Evolutionary conservation across 37 sponge, comb jelly and placozoan genomes (phyloP).

Genomic region (Chondrosia reniformis): DNA sequence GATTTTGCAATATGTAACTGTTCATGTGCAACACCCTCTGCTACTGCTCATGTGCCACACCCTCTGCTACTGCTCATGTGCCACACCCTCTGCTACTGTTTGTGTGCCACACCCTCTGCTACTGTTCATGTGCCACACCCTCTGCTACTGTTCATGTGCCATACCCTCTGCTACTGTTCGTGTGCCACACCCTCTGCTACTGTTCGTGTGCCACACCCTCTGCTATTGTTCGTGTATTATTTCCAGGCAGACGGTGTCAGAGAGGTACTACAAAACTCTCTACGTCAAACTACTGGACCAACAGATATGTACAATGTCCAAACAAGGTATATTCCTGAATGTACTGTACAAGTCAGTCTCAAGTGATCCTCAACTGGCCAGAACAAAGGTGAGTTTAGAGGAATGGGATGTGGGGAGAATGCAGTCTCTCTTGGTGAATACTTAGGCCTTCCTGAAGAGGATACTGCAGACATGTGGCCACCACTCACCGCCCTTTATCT

Average conservation of each 20-base stretch:
- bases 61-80: background rate
- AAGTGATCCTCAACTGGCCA: constrained; percentile 71
- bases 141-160: background rate
- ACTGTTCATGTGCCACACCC: background rate
- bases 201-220: background rate
- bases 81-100: background rate
- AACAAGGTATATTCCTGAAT: constrained; percentile 91
- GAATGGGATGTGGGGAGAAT: background rate
- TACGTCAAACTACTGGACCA: constrained; percentile 89
- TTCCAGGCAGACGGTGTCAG: constrained; percentile 66
- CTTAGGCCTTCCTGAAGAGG: constrained; percentile 83
- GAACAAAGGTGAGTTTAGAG: constrained; percentile 45
- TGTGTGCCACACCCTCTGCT: background rate
- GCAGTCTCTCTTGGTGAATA: background rate
- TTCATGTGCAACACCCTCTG: background rate
- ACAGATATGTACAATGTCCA: constrained; percentile 53
- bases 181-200: background rate
- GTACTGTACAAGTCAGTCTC: constrained; percentile 91
- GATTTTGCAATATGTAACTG: background rate
- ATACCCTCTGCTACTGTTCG: background rate
- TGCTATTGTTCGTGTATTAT: background rate
- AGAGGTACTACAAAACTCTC: constrained; percentile 85
- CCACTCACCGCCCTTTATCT: constrained; percentile 73
- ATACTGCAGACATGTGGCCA: constrained; percentile 63
- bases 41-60: background rate